These are phyloP conservation scores for Orycteropus afer DNA, from an alignment of 2,113 vertebrate genomes.

Conservation along the genomic window DNA sequence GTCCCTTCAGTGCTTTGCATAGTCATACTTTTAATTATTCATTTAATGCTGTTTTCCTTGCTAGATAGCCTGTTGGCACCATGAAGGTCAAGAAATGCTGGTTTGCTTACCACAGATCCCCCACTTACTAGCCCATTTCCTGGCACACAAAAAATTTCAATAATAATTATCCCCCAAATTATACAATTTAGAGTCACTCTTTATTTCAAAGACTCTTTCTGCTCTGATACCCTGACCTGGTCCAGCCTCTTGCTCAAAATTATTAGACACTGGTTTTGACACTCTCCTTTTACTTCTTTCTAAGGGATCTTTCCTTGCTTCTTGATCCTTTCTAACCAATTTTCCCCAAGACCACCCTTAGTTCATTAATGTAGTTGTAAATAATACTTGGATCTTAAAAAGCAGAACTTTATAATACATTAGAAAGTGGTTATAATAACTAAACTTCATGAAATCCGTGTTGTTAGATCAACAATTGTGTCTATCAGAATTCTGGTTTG, in stretches of 20 bases:
- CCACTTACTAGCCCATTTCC: not conserved
- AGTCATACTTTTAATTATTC: not conserved
- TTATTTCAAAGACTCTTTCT: not conserved
- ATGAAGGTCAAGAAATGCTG: not conserved
- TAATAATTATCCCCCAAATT: not conserved
- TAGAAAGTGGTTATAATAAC: not conserved
- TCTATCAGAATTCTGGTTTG: not conserved
- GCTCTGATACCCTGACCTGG: not conserved
- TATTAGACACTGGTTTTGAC: not conserved
- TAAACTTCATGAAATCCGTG: not conserved
- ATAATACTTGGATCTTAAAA: not conserved
- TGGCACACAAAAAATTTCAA: not conserved
- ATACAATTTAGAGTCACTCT: not conserved
- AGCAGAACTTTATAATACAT: not conserved
- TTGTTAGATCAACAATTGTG: not conserved
- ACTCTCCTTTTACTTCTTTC: not conserved
- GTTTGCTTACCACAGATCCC: not conserved
- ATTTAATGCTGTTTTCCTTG: not conserved
- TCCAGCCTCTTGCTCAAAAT: not conserved
- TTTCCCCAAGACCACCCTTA: not conserved
- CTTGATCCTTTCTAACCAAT: not conserved
- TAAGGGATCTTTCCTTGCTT: not conserved
- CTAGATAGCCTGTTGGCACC: not conserved
- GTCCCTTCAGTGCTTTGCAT: not conserved
- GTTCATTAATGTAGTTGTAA: not conserved